Conservation (phyloP, 2,888 invertebrate genomes). For the Xanthorhoe designata region DNA sequence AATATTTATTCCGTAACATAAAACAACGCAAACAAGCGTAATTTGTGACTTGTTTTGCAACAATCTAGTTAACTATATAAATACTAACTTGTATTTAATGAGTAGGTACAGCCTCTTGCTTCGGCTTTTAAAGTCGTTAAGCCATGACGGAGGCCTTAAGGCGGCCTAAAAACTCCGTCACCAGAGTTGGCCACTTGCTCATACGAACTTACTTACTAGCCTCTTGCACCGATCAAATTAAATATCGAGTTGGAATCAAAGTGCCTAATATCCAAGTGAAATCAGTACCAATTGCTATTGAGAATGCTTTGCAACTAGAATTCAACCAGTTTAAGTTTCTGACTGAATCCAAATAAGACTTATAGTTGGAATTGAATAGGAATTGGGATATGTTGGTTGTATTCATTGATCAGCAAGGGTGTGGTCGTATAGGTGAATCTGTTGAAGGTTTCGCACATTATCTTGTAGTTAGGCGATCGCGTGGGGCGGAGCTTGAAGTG, state of each 20-base stretch:
- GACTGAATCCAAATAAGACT: not conserved
- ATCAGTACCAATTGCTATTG: not conserved
- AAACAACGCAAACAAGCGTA: slow-evolving; percentile 4
- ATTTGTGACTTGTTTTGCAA: slow-evolving; percentile 23
- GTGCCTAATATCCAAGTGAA: not conserved
- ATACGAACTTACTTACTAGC: too few species aligned
- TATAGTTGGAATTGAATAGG: not conserved
- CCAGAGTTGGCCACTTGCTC: too few species aligned
- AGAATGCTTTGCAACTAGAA: not conserved
- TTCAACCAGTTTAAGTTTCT: not conserved
- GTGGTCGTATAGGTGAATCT: slow-evolving; percentile 54
- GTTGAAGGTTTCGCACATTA: slow-evolving; percentile 64
- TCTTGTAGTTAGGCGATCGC: slow-evolving; percentile 71
- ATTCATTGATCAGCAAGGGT: slow-evolving; percentile 40
- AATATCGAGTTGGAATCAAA: not conserved
- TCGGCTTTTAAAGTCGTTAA: too few species aligned
- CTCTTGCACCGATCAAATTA: slow-evolving; percentile 8
- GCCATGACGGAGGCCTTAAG: too few species aligned
- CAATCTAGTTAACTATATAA: slow-evolving; percentile 15
- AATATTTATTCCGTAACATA: slow-evolving; percentile 4
- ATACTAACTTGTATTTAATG: slow-evolving; percentile 15
- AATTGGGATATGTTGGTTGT: slow-evolving; percentile 5
- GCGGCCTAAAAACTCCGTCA: too few species aligned
- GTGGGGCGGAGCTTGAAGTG: slow-evolving; percentile 81
- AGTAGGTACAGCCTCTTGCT: too few species aligned